Base-by-base conservation (phyloP, 2,797 vertebrate genomes). In the Echiichthys vipera region DNA sequence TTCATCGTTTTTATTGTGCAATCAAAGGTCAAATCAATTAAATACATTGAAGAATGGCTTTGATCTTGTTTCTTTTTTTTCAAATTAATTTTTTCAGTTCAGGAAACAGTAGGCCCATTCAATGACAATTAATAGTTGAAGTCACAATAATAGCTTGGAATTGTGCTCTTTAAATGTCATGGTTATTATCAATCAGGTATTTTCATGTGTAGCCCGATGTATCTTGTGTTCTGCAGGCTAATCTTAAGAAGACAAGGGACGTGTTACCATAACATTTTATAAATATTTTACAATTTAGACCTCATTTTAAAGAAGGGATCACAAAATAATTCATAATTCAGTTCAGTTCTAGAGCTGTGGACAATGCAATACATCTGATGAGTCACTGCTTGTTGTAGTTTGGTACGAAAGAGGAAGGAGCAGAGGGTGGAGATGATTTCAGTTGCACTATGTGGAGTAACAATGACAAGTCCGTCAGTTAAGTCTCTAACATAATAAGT, bases 341-440 rank as follows among this genome's bases (percentile, higher is more conserved):
- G 20, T 42, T n/a, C 10, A 59, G 24, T 50, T 12, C 5, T n/a
- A 49, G 32, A 20, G 50, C 8, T 51, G 1, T 45, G 7, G 14
- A 53, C 46, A 63, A 7, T 56, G 24, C 18, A 54, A 55, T 7
- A 50, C 15, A 0, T 15, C 24, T 24, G 42, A 49, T 30, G 54
- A 53, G 4, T 27, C 54, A 61, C 63, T 64, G 7, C 7, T 57
- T 36, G 37, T 30, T 37, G 13, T 32, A 32, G 25, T 29, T n/a
- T 15, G 27, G 13, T 27, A 13, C 12, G 10, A 74, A 83, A 80
- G 67, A 68, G 59, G 63, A 83, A 84, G 79, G 54, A 70, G 46
- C 2, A n/a, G 11, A 50, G 64, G 58, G 59, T 50, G 72, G 55
- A 15, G 49, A 30, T 22, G 14, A 46, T 57, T 40, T 13, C 17